Evolutionary conservation across 2,797 vertebrate genomes (phyloP), one percentile per base, ranked within the genome.

Genomic region (Bovichtus diacanthus): DNA sequence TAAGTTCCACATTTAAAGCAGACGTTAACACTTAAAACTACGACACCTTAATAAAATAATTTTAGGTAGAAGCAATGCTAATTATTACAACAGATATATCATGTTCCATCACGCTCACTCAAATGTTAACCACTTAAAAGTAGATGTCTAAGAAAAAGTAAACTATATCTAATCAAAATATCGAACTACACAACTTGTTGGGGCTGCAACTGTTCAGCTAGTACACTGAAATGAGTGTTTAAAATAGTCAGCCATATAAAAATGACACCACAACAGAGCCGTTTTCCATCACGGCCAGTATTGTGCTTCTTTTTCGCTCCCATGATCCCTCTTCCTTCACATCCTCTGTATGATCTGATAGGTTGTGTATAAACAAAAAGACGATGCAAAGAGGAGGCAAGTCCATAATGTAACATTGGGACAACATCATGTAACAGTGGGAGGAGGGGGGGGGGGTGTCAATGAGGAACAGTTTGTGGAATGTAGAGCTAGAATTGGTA

Each of bases 361-460:
- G 11, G 25, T 36, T 63, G 38, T 31, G 47, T 34, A 27, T 72
- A 68, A 76, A 74, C 67, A 78, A 58, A 55, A 39, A 29, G 10
- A 68, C 9, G 18, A 47, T 25, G 21, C 18, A 59, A 50, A 39
- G 3, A 65, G 10, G 43, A 64, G 44, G 18, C 10, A 39, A 1
- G 3, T 55, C 47, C 31, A 62, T 69, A 61, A 56, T 31, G 2
- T 23, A 19, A 16, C 9, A 46, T 21, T 7, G 39, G 23, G 46
- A 18, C n/a, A n/a, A n/a, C n/a, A n/a, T n/a, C n/a, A n/a, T n/a
- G n/a, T n/a, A n/a, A n/a, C n/a, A n/a, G n/a, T n/a, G n/a, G 21
- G 19, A n/a, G 9, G 8, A 27, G 25, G 25, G 6, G 47, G 4
- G 21, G 10, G 23, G 18, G 19, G 1, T 16, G 11, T 61, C 47